phyloP scores from a whole-genome alignment of 2,113 vertebrate species.

The Candoia aspera region DNA sequence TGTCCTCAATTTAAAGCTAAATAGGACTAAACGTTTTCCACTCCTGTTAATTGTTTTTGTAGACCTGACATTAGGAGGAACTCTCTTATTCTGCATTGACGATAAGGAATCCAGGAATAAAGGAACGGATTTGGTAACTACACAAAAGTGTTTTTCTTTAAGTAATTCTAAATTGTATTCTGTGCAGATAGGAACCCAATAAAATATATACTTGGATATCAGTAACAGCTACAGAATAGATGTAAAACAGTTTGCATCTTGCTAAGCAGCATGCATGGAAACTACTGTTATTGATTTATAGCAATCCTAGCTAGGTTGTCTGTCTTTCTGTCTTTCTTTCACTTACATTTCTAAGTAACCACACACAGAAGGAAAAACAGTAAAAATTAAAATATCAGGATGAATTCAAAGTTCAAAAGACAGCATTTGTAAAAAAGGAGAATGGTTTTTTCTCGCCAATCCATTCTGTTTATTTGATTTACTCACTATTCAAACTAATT shows the following conservation, averaged over 20 bases:
- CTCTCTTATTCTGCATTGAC: constrained; percentile 88
- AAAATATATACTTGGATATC: neutral
- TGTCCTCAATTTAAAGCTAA: neutral
- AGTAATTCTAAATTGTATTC: neutral
- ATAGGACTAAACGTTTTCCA: constrained; percentile 21
- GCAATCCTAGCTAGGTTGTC: neutral
- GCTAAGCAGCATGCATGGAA: neutral
- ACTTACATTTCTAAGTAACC: neutral
- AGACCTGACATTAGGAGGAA: constrained; percentile 87
- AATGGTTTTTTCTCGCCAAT: neutral
- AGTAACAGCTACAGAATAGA: neutral
- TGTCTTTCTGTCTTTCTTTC: neutral
- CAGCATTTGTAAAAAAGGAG: neutral
- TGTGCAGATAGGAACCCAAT: neutral
- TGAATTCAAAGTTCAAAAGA: neutral
- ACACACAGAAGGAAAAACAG: neutral
- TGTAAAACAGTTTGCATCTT: neutral
- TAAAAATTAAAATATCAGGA: neutral
- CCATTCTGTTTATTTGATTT: constrained; percentile 19
- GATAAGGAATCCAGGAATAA: constrained; percentile 85
- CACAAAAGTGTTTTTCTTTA: neutral
- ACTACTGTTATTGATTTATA: neutral
- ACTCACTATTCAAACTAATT: neutral
- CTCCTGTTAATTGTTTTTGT: constrained; percentile 51
- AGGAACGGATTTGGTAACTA: constrained; percentile 84